Conservation (phyloP, 2,888 invertebrate genomes). For the Melikaiella ostensackeni region DNA sequence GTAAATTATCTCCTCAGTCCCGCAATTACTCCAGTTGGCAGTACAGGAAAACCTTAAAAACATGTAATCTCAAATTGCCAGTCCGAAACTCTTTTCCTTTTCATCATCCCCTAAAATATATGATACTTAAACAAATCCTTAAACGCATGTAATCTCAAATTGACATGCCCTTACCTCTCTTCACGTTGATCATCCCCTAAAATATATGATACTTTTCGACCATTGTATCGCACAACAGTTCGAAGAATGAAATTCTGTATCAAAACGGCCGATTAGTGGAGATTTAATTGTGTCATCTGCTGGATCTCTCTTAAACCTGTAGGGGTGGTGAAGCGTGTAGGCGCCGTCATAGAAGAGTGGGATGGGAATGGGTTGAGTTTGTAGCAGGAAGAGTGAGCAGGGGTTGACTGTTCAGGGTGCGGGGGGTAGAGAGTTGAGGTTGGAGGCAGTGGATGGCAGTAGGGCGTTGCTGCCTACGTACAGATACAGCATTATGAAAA, state of each 20-base stretch:
- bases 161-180: too few species aligned
- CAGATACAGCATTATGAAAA: conserved; percentile 78
- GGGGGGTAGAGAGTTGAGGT: conserved; percentile 41
- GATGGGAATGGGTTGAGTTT: conserved; percentile 52
- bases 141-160: too few species aligned
- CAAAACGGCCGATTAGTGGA: conserved; percentile 64
- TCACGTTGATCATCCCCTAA: too few species aligned
- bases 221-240: not conserved
- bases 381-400: conserved; percentile 53
- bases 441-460: conserved; percentile 60
- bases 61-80: too few species aligned
- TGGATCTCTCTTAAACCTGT: conserved; percentile 51
- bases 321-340: conserved; percentile 51
- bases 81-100: too few species aligned
- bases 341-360: conserved; percentile 19
- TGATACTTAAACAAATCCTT: too few species aligned
- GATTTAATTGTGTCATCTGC: conserved; percentile 69
- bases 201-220: too few species aligned
- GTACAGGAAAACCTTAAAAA: too few species aligned
- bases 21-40: too few species aligned
- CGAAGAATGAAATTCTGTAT: conserved; percentile 51
- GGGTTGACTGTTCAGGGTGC: conserved; percentile 50
- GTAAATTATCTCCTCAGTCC: too few species aligned
- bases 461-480: conserved; percentile 74
- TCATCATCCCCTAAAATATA: too few species aligned